phyloP scores from a whole-genome alignment of 2,113 vertebrate species.

The Catagonus wagneri region DNA sequence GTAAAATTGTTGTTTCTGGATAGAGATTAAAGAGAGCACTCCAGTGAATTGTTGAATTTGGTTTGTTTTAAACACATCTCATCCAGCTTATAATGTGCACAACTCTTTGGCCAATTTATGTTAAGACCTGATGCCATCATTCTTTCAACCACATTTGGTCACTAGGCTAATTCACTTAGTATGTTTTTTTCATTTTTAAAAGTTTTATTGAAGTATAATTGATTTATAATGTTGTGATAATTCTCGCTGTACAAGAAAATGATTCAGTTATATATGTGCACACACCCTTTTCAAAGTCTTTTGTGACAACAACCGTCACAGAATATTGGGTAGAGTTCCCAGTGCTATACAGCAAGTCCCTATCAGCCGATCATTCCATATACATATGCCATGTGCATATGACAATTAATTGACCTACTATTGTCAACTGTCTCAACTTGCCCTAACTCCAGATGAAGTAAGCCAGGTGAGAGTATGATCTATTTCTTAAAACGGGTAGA shows the following conservation, averaged over 20 bases:
- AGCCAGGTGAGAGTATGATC: neutral
- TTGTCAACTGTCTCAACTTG: constrained; percentile 20
- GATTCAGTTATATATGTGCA: too few relatives aligned
- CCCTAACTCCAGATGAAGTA: neutral
- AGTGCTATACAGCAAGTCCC: too few relatives aligned
- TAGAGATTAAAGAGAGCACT: constrained; percentile 20
- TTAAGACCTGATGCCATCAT: neutral
- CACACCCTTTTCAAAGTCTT: too few relatives aligned
- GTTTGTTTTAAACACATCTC: constrained; percentile 66
- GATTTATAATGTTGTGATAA: too few relatives aligned
- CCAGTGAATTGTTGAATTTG: constrained; percentile 58
- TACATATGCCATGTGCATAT: too few relatives aligned
- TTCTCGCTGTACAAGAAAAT: too few relatives aligned
- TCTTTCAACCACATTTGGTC: constrained; percentile 20
- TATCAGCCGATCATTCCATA: too few relatives aligned
- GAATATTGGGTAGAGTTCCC: too few relatives aligned
- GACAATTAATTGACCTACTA: neutral
- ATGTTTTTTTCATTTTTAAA: neutral
- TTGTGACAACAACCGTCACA: too few relatives aligned
- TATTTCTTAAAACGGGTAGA: neutral
- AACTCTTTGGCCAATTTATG: constrained; percentile 1
- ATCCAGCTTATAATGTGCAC: constrained; percentile 26
- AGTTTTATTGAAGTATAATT: too few relatives aligned
- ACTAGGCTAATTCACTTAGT: neutral
- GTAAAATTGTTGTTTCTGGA: constrained; percentile 64